Evolutionary conservation across 2,797 vertebrate genomes (phyloP).

Genomic region (Merluccius polli): DNA sequence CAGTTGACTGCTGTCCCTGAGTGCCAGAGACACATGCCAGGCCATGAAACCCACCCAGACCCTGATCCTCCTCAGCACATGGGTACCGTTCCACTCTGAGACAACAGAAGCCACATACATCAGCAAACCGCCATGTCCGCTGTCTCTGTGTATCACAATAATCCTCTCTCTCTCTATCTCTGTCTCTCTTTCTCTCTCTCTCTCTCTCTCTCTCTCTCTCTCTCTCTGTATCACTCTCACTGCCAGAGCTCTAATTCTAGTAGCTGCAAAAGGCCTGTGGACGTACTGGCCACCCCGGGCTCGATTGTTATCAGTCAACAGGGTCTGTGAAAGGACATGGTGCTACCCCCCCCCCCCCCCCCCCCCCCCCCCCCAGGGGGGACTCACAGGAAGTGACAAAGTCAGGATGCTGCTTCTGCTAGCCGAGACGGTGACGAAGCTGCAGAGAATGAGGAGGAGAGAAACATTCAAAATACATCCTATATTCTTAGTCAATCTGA

Average conservation of each 20-base stretch:
- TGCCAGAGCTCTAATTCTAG: conserved; percentile 63
- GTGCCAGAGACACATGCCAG: conserved; percentile 34
- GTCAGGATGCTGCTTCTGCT: neutral
- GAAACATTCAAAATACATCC: neutral
- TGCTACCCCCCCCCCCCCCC: too few relatives aligned
- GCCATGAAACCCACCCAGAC: conserved; percentile 16
- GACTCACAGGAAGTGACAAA: neutral
- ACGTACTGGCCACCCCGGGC: conserved; percentile 53
- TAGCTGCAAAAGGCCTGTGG: conserved; percentile 56
- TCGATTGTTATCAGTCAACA: conserved; percentile 62
- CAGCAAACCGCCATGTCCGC: neutral
- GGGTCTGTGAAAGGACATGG: conserved; percentile 35
- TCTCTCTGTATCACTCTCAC: conserved; percentile 49
- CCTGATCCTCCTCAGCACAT: neutral
- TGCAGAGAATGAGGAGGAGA: neutral
- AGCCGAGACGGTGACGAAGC: neutral
- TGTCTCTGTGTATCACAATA: neutral
- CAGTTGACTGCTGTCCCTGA: conserved; percentile 27
- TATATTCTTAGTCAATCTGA: neutral
- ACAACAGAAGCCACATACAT: neutral
- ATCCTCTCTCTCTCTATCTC: neutral
- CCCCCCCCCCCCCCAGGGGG: too few relatives aligned
- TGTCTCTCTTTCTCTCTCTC: neutral
- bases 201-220: neutral
- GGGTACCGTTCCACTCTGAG: neutral